Base-by-base conservation (phyloP, 2,888 invertebrate genomes). In the Leptinotarsa haldemani region DNA sequence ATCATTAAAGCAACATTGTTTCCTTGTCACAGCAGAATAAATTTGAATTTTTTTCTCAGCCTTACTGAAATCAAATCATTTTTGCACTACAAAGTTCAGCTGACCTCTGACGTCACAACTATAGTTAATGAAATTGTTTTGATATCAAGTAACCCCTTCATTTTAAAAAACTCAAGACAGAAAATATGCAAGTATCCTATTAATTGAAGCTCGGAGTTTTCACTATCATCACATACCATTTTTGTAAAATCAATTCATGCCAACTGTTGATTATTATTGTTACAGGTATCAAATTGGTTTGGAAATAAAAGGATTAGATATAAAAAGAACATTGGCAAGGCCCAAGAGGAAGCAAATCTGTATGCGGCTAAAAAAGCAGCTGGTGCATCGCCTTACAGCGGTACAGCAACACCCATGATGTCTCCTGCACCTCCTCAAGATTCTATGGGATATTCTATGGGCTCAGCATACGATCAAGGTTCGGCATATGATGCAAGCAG, bases 311-410 rank as follows among this genome's bases (percentile, higher is more conserved):
- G 99, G 86, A 99, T 99, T 90, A 94, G 99, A 84, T 99, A 99
- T 91, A 99, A 99, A 94, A 99, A 99, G 91, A 99, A 99, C 89
- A 99, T 99, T 82, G 98, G 98, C 85, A 99, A 99, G 89, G 98
- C 98, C 73, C 98, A 99, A 89, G 99, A 99, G 89, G 99, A 99
- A 89, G 99, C 99, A 74, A 98, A 98, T 89, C 90, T 99, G 85
- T 99, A 99, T 89, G 98, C 98, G 76, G 98, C 98, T 80, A 99
- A 99, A 90, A 98, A 98, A 88, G 97, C 97, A 81, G 96, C 96
- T 81, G 96, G 96, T 90, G 91, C 90, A 84, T 89, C 86, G 22
- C 87, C 87, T 9, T 95, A 95, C 81, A 94, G 94, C 83, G 96
- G 96, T 83, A 95, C 96, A 75, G 95, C 96, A 76, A 96, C 96